These are phyloP conservation scores for Schizopygopsis malacanthus DNA, from an alignment of 2,797 vertebrate species.

Conservation along the genomic window DNA sequence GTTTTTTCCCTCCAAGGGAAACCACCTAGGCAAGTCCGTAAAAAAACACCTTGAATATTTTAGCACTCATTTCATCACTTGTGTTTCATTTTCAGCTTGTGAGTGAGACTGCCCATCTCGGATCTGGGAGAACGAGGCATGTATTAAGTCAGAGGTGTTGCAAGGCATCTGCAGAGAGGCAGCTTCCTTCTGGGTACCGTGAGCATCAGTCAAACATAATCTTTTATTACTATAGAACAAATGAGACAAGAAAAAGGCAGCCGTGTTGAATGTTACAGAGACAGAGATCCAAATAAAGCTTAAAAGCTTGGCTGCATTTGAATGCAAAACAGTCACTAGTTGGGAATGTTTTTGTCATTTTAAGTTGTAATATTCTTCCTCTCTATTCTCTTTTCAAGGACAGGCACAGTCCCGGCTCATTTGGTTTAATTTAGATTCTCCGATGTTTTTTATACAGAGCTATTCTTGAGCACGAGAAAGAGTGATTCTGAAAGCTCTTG, in stretches of 20 bases:
- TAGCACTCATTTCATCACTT: conserved; percentile 72
- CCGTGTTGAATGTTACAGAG: conserved; percentile 42
- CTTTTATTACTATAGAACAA: conserved; percentile 42
- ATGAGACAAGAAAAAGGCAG: conserved; percentile 30
- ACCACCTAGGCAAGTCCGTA: conserved; percentile 26
- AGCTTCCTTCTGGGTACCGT: conserved; percentile 33
- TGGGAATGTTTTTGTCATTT: conserved; percentile 37
- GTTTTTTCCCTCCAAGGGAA: background rate
- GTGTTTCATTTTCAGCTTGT: conserved; percentile 77
- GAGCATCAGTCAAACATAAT: conserved; percentile 43
- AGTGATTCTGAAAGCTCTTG: background rate
- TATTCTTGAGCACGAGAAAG: background rate
- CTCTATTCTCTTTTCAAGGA: conserved; percentile 75
- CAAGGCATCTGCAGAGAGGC: conserved; percentile 42
- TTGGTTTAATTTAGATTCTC: conserved; percentile 62
- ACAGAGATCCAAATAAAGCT: conserved; percentile 58
- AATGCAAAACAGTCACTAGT: conserved; percentile 44
- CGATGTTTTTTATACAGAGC: conserved; percentile 40
- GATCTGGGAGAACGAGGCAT: conserved; percentile 43
- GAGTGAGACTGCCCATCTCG: conserved; percentile 51
- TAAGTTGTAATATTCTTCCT: conserved; percentile 64
- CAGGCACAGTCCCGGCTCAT: conserved; percentile 61
- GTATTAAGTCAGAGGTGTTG: conserved; percentile 60
- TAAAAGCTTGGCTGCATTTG: conserved; percentile 59
- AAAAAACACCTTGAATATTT: conserved; percentile 71